Evolutionary conservation across 2,888 invertebrate genomes (phyloP), one percentile per base, ranked within the genome.

Genomic region (Eupithecia abbreviata): DNA sequence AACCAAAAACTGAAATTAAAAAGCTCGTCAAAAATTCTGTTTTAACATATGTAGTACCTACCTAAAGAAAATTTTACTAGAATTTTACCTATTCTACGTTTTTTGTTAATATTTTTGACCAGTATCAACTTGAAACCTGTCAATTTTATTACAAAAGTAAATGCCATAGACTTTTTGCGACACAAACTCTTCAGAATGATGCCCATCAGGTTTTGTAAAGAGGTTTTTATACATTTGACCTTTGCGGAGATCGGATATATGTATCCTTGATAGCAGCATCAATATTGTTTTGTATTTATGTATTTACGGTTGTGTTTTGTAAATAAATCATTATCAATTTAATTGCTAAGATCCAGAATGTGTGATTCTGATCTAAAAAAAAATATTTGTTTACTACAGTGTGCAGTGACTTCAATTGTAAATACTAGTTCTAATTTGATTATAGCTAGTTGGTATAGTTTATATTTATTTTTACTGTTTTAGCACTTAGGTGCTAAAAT

Each of bases 151-250:
- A 42, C 41, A 66, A 58, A 66, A 13, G 42, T 66, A 42, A 66
- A 66, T 66, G 42, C 42, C 66, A 42, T 7, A 42, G 66, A 15
- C 15, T 66, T 42, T 65, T 66, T 66, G 66, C 42, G 66, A 66
- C 42, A 42, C 42, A 66, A 66, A 42, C 41, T 13, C 66, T 66
- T 66, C 42, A 42, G 66, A 66, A 66, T 42, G 15, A 65, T 41
- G 65, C 65, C 42, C 42, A 66, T 73, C 47, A 73, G 72, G 67
- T 73, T 71, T 55, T 13, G 4, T 58, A 68, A 72, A n/a, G 47
- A 18, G 58, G 62, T 62, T 62, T 62, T 62, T 41, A n/a, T 18
- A 45, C 70, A 30, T 71, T 66, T 71, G 30, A 73, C 70, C 76
- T 71, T 71, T 42, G 66, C 66, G 15, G 15, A 66, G 42, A 66